Base-by-base conservation (phyloP, 1,140 invertebrate species). In the Cydia amplana region DNA sequence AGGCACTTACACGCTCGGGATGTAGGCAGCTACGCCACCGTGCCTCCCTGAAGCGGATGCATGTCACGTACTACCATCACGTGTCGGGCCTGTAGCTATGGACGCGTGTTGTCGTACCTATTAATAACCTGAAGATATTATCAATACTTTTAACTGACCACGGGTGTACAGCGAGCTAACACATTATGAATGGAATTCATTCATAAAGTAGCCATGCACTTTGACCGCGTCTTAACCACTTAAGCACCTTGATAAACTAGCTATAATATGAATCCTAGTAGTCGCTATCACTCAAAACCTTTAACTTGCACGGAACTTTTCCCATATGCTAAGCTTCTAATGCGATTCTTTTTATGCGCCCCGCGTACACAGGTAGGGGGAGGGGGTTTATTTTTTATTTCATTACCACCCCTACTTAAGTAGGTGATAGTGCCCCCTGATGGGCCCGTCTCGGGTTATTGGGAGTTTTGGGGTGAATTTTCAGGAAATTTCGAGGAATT, bases 391-490 rank as follows among this genome's bases (percentile, higher is more conserved):
- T 76, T 80, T 82, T 82, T 82, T 82, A 80, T 77, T 76, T 80
- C 80, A 79, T 79, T 75, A 77, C 79, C 79, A 80, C 80, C 80
- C 79, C 75, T 76, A 46, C 43, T 46, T 46, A 81, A 81, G 76
- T 74, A 74, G 80, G 75, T 77, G 76, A 76, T 79, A 76, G 78
- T 75, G 74, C 73, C 49, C 46, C 51, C 49, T 74, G 32, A 74
- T 74, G 73, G 20, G 55, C 55, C 20, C 4, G 55, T 60, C 20
- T 60, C 25, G 20, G 73, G 25, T 74, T 49, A 74, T 74, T 63
- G 73, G 55, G 55, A 55, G 46, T 18, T 55, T 51, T 18, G 18
- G 51, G n/a, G 51, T 49, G 46, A 51, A 60, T 12, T 60, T 60
- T 60, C 20, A 60, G 20, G 20, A 60, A 60, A 12, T 43, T 73